These are phyloP conservation scores for Drosophila azteca DNA, from an alignment of 1,140 invertebrate genomes.

Conservation along the genomic window DNA sequence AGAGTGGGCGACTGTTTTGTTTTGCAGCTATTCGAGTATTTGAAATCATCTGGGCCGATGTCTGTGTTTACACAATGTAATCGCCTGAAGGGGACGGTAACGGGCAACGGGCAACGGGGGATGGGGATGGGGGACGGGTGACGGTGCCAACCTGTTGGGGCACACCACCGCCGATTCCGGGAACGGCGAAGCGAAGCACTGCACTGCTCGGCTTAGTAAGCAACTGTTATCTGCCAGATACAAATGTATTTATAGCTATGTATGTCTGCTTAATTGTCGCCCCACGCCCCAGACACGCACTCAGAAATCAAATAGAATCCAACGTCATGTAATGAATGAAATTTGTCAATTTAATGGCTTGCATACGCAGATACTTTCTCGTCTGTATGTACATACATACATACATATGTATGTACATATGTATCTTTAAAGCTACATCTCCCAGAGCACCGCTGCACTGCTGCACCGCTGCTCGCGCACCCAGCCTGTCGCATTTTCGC, in stretches of 20 bases:
- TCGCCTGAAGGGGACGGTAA: conserved; percentile 51
- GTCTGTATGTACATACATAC: conserved; percentile 9
- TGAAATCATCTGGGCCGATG: conserved; percentile 50
- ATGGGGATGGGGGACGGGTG: conserved; percentile 18
- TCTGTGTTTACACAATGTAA: conserved; percentile 77
- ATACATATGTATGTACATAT: no score
- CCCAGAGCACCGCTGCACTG: neutral
- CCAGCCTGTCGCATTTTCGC: conserved; percentile 28
- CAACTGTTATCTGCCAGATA: conserved; percentile 47
- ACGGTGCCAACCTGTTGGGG: conserved; percentile 61
- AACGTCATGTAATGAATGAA: conserved; percentile 75
- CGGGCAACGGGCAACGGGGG: neutral
- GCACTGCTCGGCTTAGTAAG: conserved; percentile 12
- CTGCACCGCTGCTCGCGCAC: neutral
- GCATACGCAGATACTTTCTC: conserved; percentile 24
- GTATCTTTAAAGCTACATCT: neutral
- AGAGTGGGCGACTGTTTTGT: conserved; percentile 58
- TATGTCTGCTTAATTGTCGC: conserved; percentile 66
- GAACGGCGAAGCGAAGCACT: conserved; percentile 35
- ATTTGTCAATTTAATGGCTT: conserved; percentile 75
- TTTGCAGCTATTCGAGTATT: conserved; percentile 18
- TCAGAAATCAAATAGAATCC: conserved; percentile 55
- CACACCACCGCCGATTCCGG: conserved; percentile 50
- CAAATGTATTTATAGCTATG: conserved; percentile 40
- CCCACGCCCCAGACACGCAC: conserved; percentile 27